A percentile compares a stretch with the other conserved stretches of the same genome.
Evolutionary conservation across 2,888 invertebrate species (phyloP).

Genomic region (Catocala nupta): DNA sequence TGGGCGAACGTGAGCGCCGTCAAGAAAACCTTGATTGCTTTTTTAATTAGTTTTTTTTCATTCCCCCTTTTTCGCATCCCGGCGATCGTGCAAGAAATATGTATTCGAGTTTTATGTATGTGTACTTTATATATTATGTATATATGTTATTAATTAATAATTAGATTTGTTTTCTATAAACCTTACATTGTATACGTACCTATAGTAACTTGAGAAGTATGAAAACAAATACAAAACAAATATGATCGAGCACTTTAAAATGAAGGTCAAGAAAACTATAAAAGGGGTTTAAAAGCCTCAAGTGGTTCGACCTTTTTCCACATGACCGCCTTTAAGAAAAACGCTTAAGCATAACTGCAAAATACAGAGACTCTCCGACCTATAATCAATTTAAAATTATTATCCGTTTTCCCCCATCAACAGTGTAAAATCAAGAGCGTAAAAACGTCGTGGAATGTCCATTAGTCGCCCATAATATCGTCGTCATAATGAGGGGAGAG

Average conservation of each 20-base stretch:
- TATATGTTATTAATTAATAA: not conserved
- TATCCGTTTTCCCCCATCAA: slow-evolving; percentile 65
- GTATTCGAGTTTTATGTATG: slow-evolving; percentile 71
- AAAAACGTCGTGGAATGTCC: slow-evolving; percentile 72
- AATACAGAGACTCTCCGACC: slow-evolving; percentile 40
- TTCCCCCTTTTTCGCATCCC: slow-evolving; percentile 85
- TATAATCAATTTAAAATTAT: slow-evolving; percentile 69
- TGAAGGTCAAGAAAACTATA: slow-evolving; percentile 7
- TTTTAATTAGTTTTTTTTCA: slow-evolving; percentile 87
- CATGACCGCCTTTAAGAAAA: slow-evolving; percentile 5
- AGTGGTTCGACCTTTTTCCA: slow-evolving; percentile 1
- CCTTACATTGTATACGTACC: not conserved
- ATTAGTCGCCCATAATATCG: slow-evolving; percentile 76
- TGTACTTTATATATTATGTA: slow-evolving; percentile 64
- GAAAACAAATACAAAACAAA: not conserved
- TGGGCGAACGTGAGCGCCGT: slow-evolving; percentile 88
- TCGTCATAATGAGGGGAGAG: slow-evolving; percentile 74
- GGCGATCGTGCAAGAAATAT: slow-evolving; percentile 82
- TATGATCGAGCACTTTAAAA: not conserved
- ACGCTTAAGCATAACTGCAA: slow-evolving; percentile 21
- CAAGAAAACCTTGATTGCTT: slow-evolving; percentile 88
- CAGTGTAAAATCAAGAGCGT: slow-evolving; percentile 68
- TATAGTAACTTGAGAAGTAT: not conserved
- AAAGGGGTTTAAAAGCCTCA: slow-evolving; percentile 8
- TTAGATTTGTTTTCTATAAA: not conserved